A percentile compares a stretch with the other conserved stretches of the same genome.
Conservation (phyloP, 2,797 vertebrate genomes). For the Lepus townsendii region DNA sequence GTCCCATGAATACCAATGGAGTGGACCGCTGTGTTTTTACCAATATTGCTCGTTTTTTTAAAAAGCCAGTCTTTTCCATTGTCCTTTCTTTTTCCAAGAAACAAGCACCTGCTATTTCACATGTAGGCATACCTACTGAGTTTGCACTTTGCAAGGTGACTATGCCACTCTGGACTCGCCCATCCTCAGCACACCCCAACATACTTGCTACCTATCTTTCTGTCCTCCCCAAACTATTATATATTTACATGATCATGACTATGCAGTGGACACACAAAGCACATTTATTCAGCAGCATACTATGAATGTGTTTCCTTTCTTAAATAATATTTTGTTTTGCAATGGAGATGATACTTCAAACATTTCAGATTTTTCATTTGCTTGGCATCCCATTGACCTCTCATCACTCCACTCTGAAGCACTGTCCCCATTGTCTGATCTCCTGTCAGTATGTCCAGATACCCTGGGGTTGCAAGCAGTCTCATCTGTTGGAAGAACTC, state of each 20-base stretch:
- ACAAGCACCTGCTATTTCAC: background rate
- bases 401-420: background rate
- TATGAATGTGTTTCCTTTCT: background rate
- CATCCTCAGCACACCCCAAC: background rate
- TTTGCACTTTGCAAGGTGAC: background rate
- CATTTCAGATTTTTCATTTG: background rate
- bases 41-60: background rate
- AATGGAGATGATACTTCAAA: background rate
- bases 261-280: background rate
- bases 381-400: background rate
- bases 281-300: too few relatives aligned
- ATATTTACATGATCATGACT: background rate
- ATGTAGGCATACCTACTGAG: background rate
- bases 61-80: background rate
- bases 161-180: background rate
- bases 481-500: background rate
- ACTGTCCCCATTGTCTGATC: background rate
- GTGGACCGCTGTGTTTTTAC: background rate
- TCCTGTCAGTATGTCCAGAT: background rate
- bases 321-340: background rate
- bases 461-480: background rate
- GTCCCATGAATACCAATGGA: too few relatives aligned
- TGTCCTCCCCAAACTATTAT: background rate
- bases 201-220: background rate
- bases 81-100: slow-evolving; percentile 2